A percentile compares a stretch with the other conserved stretches of the same genome.
phyloP scores from a whole-genome alignment of 2,797 vertebrate species.

The Onychomys leucogaster region DNA sequence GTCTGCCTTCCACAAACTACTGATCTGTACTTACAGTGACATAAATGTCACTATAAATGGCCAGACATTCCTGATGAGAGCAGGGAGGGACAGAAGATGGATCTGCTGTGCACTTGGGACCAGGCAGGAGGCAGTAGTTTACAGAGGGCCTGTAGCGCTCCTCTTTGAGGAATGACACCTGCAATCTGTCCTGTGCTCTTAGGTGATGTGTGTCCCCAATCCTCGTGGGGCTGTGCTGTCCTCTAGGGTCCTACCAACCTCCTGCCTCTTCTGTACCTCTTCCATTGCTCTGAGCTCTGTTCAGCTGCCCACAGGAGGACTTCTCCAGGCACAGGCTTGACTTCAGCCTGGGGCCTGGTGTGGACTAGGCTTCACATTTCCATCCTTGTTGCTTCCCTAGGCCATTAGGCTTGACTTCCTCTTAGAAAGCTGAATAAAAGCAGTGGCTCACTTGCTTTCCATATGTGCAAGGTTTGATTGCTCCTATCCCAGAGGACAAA shows the following conservation, averaged over 20 bases:
- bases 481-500: background rate
- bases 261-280: background rate
- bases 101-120: background rate
- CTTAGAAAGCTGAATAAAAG: background rate
- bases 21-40: background rate
- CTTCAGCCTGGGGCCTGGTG: background rate
- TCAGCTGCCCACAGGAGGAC: background rate
- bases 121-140: background rate
- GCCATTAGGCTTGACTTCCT: background rate
- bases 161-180: background rate
- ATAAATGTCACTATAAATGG: background rate
- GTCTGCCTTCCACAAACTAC: background rate
- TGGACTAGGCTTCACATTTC: background rate
- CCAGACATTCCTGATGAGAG: too few species aligned
- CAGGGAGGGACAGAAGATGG: background rate
- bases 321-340: background rate
- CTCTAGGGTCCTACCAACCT: background rate
- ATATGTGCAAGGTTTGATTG: background rate
- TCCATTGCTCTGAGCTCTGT: background rate
- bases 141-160: background rate
- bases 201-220: background rate
- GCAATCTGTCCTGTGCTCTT: background rate
- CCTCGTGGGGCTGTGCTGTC: background rate
- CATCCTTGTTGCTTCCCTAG: background rate
- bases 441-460: background rate